Base-by-base conservation (phyloP, 2,888 invertebrate genomes). In the Rosalia funebris region DNA sequence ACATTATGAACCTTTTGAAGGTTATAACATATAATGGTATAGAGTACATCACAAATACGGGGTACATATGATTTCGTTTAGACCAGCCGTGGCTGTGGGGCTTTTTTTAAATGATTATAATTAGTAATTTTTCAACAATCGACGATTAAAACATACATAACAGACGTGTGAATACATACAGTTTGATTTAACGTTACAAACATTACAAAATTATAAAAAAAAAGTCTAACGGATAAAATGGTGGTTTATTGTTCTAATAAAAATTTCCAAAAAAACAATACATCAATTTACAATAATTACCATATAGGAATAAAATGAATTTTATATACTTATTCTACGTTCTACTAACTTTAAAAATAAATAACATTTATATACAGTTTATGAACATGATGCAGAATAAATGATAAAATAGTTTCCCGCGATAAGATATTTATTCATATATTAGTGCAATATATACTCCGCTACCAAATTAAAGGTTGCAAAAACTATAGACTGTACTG, bases 281-380 rank as follows among this genome's bases (percentile, higher is more conserved):
- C 47, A 14, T 11, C 12, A 14, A 25, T 41, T 17, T 41, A 41
- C 41, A 41, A 41, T 41, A 41, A 41, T 41, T 44, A 44, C 20
- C 20, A 14, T 44, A 53, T 54, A 54, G 45, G 60, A 63, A 60
- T 58, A 63, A 61, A 66, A 66, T 60, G 45, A 62, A 57, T 41
- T 57, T 45, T 59, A 50, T 62, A 57, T 57, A 57, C 57, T 61
- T 61, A 61, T 50, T 56, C 62, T 63, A 65, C 55, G 58, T 45
- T 60, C 63, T 63, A 64, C 59, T 56, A 63, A 66, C 31, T 66
- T 65, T 64, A 70, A 70, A 70, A 72, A 71, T 71, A 72, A 72
- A 71, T 71, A 72, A 72, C 70, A 68, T 66, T 65, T 71, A 71
- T 72, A 66, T 70, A 70, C 70, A 71, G 60, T 71, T 66, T 70